Evolutionary conservation across 2,888 invertebrate genomes (phyloP).

Genomic region (Papilio protenor): DNA sequence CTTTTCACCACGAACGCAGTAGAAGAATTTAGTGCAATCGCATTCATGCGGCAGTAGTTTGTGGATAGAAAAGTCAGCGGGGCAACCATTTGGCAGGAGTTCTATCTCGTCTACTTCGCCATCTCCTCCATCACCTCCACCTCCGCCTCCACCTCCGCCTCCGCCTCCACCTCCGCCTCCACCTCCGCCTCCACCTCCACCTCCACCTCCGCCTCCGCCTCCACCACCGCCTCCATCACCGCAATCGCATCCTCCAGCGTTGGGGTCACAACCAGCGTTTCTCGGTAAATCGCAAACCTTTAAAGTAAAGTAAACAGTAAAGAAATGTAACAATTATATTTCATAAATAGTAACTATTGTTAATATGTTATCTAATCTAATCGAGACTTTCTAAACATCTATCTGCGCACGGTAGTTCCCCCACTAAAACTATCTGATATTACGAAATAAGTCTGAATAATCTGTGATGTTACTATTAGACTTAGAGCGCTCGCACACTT

Average conservation of each 20-base stretch:
- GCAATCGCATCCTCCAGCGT: conserved; percentile 28
- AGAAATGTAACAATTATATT: background rate
- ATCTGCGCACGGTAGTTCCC: background rate
- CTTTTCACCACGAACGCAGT: conserved; percentile 57
- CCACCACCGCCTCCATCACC: conserved; percentile 52
- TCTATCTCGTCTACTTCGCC: conserved; percentile 30
- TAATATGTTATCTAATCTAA: background rate
- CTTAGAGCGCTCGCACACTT: too few species aligned
- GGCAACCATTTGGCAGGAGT: conserved; percentile 61
- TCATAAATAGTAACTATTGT: background rate
- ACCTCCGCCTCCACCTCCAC: conserved; percentile 68
- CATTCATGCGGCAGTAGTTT: conserved; percentile 60
- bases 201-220: conserved; percentile 78
- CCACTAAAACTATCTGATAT: background rate
- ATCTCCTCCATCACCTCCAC: conserved; percentile 23
- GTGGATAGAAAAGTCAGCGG: conserved; percentile 57
- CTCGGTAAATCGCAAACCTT: conserved; percentile 54
- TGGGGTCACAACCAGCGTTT: conserved; percentile 49
- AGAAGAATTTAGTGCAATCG: conserved; percentile 62
- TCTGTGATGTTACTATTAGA: too few species aligned
- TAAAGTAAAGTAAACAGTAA: too few species aligned
- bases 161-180: conserved; percentile 22
- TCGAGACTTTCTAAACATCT: background rate
- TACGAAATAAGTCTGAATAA: background rate
- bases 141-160: background rate